Percentiles rank a stretch among this genome's conserved stretches.
These are phyloP conservation scores for Acanthosepion esculentum DNA, from an alignment of 2,888 invertebrate genomes.

Conservation along the genomic window DNA sequence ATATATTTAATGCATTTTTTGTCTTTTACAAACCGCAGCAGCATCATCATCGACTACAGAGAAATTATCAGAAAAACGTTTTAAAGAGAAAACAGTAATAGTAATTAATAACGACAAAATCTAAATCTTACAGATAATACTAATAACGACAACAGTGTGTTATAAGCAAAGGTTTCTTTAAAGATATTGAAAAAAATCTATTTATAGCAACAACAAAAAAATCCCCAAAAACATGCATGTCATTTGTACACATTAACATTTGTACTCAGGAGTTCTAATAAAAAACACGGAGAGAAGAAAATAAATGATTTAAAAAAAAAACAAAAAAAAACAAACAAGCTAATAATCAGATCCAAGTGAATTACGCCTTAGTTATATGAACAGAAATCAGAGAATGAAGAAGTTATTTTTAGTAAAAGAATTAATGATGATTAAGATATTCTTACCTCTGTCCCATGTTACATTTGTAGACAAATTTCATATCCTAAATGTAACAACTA, in stretches of 20 bases:
- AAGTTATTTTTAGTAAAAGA: no score
- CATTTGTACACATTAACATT: neutral
- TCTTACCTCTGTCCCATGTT: no score
- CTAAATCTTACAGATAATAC: neutral
- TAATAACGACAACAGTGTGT: neutral
- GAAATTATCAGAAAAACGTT: neutral
- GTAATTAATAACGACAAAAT: neutral
- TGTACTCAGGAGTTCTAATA: neutral
- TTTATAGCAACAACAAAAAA: no score
- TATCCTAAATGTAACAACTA: no score
- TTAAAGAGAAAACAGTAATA: neutral
- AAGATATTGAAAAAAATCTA: no score
- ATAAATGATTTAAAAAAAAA: neutral
- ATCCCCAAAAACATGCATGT: neutral
- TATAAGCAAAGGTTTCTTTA: no score
- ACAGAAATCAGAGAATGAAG: no score
- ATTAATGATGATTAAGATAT: no score
- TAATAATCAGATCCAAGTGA: no score
- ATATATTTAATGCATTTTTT: neutral
- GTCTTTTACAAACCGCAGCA: neutral
- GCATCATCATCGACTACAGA: neutral
- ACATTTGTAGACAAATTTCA: no score
- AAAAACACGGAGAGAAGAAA: neutral
- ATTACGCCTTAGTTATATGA: no score
- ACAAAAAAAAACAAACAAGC: neutral